phyloP scores from a whole-genome alignment of 2,797 vertebrate genomes.

The Intellagama lesueurii region DNA sequence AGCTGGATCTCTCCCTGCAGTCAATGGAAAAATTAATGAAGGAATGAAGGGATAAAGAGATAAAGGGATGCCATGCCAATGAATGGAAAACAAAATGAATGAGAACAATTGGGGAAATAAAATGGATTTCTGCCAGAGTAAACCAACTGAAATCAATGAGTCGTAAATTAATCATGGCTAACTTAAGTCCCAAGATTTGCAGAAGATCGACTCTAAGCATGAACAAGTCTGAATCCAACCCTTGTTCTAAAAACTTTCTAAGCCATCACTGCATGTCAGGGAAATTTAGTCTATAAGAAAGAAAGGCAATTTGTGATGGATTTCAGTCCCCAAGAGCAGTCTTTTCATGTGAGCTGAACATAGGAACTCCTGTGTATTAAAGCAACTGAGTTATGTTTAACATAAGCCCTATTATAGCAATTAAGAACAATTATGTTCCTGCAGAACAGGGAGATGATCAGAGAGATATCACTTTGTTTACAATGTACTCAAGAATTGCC shows the following conservation, averaged over 20 bases:
- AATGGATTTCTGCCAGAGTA: background rate
- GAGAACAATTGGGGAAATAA: background rate
- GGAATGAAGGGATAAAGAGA: background rate
- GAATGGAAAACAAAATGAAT: background rate
- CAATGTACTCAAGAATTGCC: slow-evolving; percentile 29
- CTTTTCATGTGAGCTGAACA: background rate
- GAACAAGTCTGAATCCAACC: background rate
- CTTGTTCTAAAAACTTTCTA: background rate
- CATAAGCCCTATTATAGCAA: background rate
- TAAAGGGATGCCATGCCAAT: background rate
- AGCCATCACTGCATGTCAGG: background rate
- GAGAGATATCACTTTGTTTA: background rate
- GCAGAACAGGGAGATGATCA: background rate
- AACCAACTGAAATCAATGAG: background rate
- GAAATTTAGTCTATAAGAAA: background rate
- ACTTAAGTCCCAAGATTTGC: too few species aligned
- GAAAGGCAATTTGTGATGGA: background rate
- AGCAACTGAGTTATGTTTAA: background rate
- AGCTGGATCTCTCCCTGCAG: background rate
- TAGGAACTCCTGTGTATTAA: background rate
- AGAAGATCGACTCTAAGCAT: background rate
- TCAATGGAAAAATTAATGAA: background rate
- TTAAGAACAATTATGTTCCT: slow-evolving; percentile 20
- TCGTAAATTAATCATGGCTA: background rate
- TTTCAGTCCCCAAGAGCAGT: background rate